Base-by-base conservation (phyloP, 2,888 invertebrate species). In the Cistogaster globosa region DNA sequence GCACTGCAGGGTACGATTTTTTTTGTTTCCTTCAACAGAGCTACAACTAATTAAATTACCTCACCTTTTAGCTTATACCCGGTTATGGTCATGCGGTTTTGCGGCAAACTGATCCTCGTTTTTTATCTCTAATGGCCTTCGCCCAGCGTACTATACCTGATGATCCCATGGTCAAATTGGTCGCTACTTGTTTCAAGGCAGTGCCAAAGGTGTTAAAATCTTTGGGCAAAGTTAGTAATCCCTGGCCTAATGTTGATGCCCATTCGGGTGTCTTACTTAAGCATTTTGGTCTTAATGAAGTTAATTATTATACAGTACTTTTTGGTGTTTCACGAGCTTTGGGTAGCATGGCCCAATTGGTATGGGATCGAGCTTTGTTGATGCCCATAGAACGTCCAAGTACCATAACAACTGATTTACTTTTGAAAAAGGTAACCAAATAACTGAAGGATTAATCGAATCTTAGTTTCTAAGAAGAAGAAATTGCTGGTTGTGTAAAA, bases 231-330 rank as follows among this genome's bases (percentile, higher is more conserved):
- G 96, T 96, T 16, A 95, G 96, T 93, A 97, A 97, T 93, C 97
- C 97, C 48, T 97, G 96, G 96, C 97, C 97, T 75, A 97, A 97
- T 92, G 97, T 97, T 86, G 97, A 97, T 91, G 97, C 97, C 57
- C 97, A 97, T 92, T 96, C 96, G 78, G 97, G 97, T 72, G 96
- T 96, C n/a, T 93, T 96, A 20, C 93, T 96, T 53, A 95, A 95
- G 93, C 95, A 96, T 93, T 97, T 95, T 90, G 96, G 96, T 86
- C 93, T 97, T 94, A 96, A 94, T 86, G 96, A 97, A 92, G 96
- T 96, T 96, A 95, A 95, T 90, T 97, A 95, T 92, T 97, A 97
- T 93, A 97, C 97, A 36, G 97, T 97, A 7, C 92, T 97, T 87
- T 97, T 97, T 92, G 97, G 96, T 85, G 96, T 97, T 7, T 96